These are phyloP conservation scores for Bradysia coprophila DNA, from an alignment of 1,140 invertebrate genomes.

Conservation along the genomic window DNA sequence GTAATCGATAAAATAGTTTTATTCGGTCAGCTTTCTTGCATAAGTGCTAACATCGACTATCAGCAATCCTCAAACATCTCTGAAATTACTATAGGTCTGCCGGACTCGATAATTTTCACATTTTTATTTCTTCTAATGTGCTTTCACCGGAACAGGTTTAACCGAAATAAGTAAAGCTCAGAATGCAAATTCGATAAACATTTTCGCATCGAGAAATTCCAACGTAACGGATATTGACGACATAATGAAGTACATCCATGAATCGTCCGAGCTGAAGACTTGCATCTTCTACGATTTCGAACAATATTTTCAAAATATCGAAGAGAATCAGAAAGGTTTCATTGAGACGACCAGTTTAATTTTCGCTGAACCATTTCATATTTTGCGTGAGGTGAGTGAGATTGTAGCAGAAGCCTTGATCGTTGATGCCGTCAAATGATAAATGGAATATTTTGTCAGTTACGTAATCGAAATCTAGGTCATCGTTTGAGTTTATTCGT, in stretches of 20 bases:
- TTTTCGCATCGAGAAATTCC: neutral
- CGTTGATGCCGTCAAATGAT: neutral
- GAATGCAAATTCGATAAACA: neutral
- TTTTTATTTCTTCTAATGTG: too few relatives aligned
- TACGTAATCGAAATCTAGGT: constrained; percentile 12
- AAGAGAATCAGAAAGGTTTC: constrained; percentile 12
- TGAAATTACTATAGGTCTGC: too few relatives aligned
- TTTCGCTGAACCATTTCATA: constrained; percentile 11
- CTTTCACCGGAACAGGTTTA: too few relatives aligned
- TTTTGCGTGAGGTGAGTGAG: constrained; percentile 8
- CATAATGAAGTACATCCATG: constrained; percentile 1
- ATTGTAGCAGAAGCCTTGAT: too few relatives aligned
- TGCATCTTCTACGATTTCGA: constrained; percentile 16
- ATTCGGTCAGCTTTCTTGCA: too few relatives aligned
- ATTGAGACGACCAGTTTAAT: constrained; percentile 20
- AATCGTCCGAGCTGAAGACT: constrained; percentile 9
- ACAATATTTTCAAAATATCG: constrained; percentile 16
- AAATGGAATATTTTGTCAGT: neutral
- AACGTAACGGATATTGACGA: neutral
- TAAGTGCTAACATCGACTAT: too few relatives aligned
- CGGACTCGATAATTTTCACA: too few relatives aligned
- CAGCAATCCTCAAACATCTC: too few relatives aligned
- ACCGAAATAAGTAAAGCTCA: neutral
- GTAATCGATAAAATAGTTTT: too few relatives aligned
- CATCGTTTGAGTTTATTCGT: constrained; percentile 20